Conservation (phyloP, 1,140 invertebrate genomes). For the Diorhabda carinulata region DNA sequence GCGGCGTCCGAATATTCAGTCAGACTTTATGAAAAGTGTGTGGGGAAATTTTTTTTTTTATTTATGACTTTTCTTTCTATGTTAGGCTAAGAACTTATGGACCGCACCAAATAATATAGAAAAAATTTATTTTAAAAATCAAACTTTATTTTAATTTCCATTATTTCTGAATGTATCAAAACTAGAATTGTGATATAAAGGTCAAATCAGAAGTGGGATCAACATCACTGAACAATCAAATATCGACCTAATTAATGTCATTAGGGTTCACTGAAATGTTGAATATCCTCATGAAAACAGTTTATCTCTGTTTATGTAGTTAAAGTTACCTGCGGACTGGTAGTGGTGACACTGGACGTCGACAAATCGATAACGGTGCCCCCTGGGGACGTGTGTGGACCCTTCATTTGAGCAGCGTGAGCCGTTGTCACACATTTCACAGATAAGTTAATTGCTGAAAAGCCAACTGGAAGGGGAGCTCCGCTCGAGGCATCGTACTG, state of each 20-base stretch:
- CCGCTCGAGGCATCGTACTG: conserved; percentile 65
- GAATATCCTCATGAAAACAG: not conserved
- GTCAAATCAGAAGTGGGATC: no score
- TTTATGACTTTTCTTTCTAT: no score
- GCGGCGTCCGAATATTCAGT: no score
- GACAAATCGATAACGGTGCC: conserved; percentile 83
- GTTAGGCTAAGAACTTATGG: no score
- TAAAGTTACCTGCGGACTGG: conserved; percentile 70
- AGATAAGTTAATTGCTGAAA: conserved; percentile 79
- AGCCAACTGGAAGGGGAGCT: conserved; percentile 61
- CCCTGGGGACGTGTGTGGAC: conserved; percentile 62
- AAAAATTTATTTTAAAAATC: no score
- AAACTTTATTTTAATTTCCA: no score
- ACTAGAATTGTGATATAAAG: no score
- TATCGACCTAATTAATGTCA: not conserved
- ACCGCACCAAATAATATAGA: no score
- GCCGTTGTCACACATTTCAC: conserved; percentile 79
- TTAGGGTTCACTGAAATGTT: not conserved
- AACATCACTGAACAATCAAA: not conserved
- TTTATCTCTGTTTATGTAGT: not conserved
- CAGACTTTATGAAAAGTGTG: no score
- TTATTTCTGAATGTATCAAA: no score
- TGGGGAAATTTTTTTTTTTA: no score
- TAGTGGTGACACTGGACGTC: conserved; percentile 75
- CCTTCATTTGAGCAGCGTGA: conserved; percentile 54